Evolutionary conservation across 2,888 invertebrate genomes (phyloP), one percentile per base, ranked within the genome.

Genomic region (Cylloceria caligata): DNA sequence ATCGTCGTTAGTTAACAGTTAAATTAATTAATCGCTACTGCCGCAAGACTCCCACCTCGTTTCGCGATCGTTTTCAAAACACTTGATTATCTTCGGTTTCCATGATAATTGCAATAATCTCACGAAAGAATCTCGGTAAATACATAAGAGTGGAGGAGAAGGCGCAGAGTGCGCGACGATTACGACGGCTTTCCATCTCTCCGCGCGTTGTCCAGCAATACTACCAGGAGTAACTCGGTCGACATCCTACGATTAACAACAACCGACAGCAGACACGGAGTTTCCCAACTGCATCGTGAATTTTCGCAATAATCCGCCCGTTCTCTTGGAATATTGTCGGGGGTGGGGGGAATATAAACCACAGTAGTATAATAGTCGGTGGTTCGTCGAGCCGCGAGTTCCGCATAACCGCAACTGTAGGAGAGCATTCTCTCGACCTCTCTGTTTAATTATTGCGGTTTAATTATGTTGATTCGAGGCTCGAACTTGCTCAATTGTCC

Each of bases 221-320:
- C 21, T 52, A 36, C 34, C 47, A 39, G 47, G 13, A 68, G 60
- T 19, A 45, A 49, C 60, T 60, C 65, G 65, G 30, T 16, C 62
- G 39, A 62, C 62, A 74, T 77, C 73, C 68, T 62, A 72, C 60
- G 71, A 79, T 82, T 82, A 79, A 79, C 64, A 82, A 74, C 67
- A 68, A 49, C 64, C 71, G 72, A 79, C 64, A 45, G 36, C 64
- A 52, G 27, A 42, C 55, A 42, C 9, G 21, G 69, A 47, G 60
- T 79, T 82, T 82, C 82, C 62, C 71, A 79, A 82, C 82, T 68
- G 34, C 74, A 42, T 55, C 71, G 77, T 67, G 75, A 47, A 69
- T 79, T 82, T 82, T 74, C 82, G 82, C 82, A 82, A 82, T 78
- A 42, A 47, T 65, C 21, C 19, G 57, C 24, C 42, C 64, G 62